Base-by-base conservation (phyloP, 2,888 invertebrate species). In the Neoaliturus tenellus region DNA sequence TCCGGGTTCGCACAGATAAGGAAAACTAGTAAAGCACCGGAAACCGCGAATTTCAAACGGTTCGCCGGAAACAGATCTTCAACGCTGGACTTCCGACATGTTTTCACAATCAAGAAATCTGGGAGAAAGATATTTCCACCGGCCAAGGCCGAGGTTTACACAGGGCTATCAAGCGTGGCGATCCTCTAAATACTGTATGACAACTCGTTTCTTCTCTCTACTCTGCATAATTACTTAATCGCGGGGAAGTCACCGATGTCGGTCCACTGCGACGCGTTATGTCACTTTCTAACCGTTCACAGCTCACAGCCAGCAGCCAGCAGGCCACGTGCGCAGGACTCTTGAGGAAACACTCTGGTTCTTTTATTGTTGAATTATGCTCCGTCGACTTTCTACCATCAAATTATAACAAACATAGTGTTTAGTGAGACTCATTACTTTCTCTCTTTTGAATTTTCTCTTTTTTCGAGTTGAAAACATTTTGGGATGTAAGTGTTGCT, bases 71-170 rank as follows among this genome's bases (percentile, higher is more conserved):
- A 62, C 62, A 62, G 31, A 62, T 62, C 25, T 62, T 62, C 31
- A 62, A 28, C 31, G 14, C 14, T 62, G 62, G 62, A 62, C 62
- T 62, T 62, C 62, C 62, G 62, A 62, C 62, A 62, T 28, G 62
- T 62, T 55, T 23, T 23, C 3, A 2, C 62, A 3, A 62, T 62
- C 62, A 62, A 23, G 62, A 28, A 31, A 62, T 62, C 14, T 20
- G 55, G 55, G 14, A n/a, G n/a, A 12, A 62, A 62, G 31, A 62
- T 58, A 31, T 5, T 28, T 28, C 62, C 62, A 31, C 14, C 25
- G 58, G 25, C 62, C 62, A 62, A 62, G 62, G 62, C 14, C 62
- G 62, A 62, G 62, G 62, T 28, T 62, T 62, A 62, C 62, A 62
- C 4, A 20, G 31, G 31, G 28, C 14, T 28, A 31, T 12, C 28